Base-by-base conservation (phyloP, 2,113 vertebrate genomes). In the Labeo rohita region DNA sequence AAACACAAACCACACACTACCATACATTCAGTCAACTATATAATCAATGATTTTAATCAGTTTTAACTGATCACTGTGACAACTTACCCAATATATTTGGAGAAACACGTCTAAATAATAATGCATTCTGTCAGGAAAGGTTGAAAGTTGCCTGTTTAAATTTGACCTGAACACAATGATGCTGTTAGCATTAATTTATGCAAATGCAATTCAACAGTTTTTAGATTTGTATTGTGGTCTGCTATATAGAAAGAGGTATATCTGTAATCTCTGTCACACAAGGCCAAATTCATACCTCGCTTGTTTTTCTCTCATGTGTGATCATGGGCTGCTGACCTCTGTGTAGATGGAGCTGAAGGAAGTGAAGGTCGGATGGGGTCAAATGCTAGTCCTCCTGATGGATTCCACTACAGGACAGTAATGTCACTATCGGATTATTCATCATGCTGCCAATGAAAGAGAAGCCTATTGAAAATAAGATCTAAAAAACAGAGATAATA, bases 361-460 rank as follows among this genome's bases (percentile, higher is more conserved):
- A 80, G 10, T 80, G 74, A 86, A 36, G 28, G 65, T 59, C 39
- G 80, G 80, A 68, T 50, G 36, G 68, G 78, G 65, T 68, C 86
- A 80, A 54, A 47, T 50, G 74, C 28, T 84, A 15, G 52, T 77
- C 50, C 84, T 86, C 84, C 45, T 79, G 39, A 23, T 36, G 50
- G 50, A 87, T 83, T 83, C 83, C 73, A 65, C 8, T 63, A 50
- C 56, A 49, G 23, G 78, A 82, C 52, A 49, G n/a, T 78, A 73
- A 85, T 79, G 4, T 70, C 47, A n/a, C 36, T 45, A 18, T 63
- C 36, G n/a, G 10, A 34, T 36, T 77, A 77, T 87, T 85, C 39
- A 87, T 82, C 63, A 79, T 83, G 15, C 77, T 72, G 21, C 6
- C 59, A 54, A 68, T 21, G 15, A 54, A 68, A 70, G 9, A 13